Evolutionary conservation across 1,140 invertebrate species (phyloP), one percentile per base, ranked within the genome.

Genomic region (Lasioglossum baleicum): DNA sequence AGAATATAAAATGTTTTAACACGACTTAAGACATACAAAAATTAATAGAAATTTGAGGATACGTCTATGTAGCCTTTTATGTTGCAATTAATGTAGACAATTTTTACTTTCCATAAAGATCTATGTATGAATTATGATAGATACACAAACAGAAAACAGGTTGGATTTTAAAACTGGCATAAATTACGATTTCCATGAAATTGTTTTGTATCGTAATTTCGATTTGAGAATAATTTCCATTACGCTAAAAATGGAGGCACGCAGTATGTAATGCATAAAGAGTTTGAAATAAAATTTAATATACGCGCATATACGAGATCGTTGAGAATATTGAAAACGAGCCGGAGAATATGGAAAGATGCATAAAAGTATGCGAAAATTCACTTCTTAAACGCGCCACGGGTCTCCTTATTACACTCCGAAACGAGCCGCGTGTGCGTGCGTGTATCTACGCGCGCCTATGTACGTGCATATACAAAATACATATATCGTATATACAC

Each of bases 391-490:
- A 58, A 66, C 61, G 70, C 26, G 44, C 20, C 15, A 53, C 66
- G 48, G 35, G 65, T 80, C 71, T 67, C 68, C 70, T 85, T 81
- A 84, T 85, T 85, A 84, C 73, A 70, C 53, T 83, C 68, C 74
- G 74, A 74, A 84, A 84, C 64, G 58, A 71, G 81, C n/a, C 56
- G 56, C n/a, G 4, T n/a, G n/a, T 58, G 17, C 17, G 56, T n/a
- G 56, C 7, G 56, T n/a, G 20, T 26, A 8, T n/a, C 26, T 4
- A 8, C 10, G 2, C 26, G 22, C 8, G 7, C 17, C 7, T 0
- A n/a, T 15, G 15, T 26, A 10, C 48, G 5, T 64, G 51, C 10
- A 15, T 64, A 15, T 65, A 56, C 2, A n/a, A 35, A 35, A 35
- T 5, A 35, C 35, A 35, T 35, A 35, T 35, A 35, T 35, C 26